Conservation (phyloP, 2,888 invertebrate genomes). For the Hirtodrosophila duncani region DNA sequence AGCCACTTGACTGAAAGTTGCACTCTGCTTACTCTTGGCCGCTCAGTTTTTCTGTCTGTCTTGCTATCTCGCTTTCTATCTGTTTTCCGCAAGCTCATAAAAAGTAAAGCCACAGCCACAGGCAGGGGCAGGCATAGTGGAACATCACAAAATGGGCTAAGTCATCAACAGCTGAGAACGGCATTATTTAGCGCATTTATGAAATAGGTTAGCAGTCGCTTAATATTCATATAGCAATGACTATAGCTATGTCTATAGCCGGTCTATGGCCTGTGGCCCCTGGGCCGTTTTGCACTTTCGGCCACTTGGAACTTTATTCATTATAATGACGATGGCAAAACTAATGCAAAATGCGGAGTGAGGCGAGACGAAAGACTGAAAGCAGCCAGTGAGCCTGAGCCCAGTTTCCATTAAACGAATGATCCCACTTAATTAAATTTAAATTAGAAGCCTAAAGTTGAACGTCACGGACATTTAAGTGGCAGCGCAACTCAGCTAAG, state of each 20-base stretch:
- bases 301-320: slow-evolving; percentile 60
- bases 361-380: not conserved
- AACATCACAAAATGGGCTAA: slow-evolving; percentile 30
- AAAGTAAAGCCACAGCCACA: slow-evolving; percentile 18
- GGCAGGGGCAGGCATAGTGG: not conserved
- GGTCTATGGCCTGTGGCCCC: not conserved
- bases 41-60: slow-evolving; percentile 3
- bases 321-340: slow-evolving; percentile 58
- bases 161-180: slow-evolving; percentile 31
- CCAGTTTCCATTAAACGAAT: slow-evolving; percentile 39
- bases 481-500: slow-evolving; percentile 11
- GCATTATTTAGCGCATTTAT: slow-evolving; percentile 52
- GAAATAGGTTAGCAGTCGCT: slow-evolving; percentile 66
- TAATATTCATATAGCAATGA: slow-evolving; percentile 64
- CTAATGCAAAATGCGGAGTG: slow-evolving; percentile 35
- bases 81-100: not conserved
- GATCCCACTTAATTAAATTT: slow-evolving; percentile 71
- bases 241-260: slow-evolving; percentile 14
- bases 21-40: slow-evolving; percentile 24
- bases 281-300: slow-evolving; percentile 11
- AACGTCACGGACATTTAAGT: slow-evolving; percentile 55
- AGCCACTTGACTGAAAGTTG: slow-evolving; percentile 36
- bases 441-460: slow-evolving; percentile 68
- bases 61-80: not conserved
- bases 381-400: not conserved